Evolutionary conservation across 2,797 vertebrate species (phyloP).

Genomic region (Spea hammondii): DNA sequence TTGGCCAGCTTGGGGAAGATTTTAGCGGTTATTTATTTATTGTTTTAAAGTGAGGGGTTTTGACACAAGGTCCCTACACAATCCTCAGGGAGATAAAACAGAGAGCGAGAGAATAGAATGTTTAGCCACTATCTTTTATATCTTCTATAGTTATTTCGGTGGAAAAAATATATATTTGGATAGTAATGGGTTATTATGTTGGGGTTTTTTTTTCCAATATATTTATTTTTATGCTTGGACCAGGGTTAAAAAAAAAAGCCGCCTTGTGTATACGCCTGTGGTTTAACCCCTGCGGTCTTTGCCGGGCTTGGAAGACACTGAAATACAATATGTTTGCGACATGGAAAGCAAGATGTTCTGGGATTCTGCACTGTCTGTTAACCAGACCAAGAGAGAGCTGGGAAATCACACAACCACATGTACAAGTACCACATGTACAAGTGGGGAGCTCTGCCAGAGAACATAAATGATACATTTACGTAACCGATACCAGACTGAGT

Average conservation of each 20-base stretch:
- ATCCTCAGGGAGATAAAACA: conserved; percentile 62
- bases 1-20: conserved; percentile 73
- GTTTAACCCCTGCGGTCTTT: conserved; percentile 4
- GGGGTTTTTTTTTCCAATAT: too few relatives aligned
- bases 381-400: neutral
- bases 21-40: conserved; percentile 77
- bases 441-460: neutral
- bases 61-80: conserved; percentile 71
- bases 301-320: neutral
- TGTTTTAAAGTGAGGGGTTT: conserved; percentile 79
- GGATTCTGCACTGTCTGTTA: neutral
- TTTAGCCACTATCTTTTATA: conserved; percentile 54
- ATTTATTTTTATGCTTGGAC: neutral
- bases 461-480: conserved; percentile 18
- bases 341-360: neutral
- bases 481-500: neutral
- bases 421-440: neutral
- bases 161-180: conserved; percentile 2
- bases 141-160: conserved; percentile 7
- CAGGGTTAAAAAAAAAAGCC: neutral
- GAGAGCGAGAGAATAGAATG: conserved; percentile 59
- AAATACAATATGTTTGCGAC: neutral
- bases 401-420: neutral
- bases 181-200: too few relatives aligned
- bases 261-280: neutral